Evolutionary conservation across 2,113 vertebrate species (phyloP), one percentile per base, ranked within the genome.

Genomic region (Neodon shergylaensis): DNA sequence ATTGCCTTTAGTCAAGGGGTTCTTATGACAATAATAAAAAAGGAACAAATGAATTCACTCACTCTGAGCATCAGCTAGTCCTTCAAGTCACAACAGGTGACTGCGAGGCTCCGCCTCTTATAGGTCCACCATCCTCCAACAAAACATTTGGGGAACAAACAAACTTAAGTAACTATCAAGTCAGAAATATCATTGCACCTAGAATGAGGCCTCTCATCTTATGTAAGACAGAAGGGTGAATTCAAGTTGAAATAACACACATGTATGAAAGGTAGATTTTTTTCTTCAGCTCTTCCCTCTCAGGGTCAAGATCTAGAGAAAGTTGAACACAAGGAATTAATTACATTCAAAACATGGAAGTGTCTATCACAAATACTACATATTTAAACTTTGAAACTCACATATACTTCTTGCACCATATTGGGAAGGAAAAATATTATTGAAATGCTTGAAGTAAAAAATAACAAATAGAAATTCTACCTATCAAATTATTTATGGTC

Each of bases 401-500:
- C 31, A 14, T 7, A 73, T 72, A 54, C 17, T 81, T 87, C 16
- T 63, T 65, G 49, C 24, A 72, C 82, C 9, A 88, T 85, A 93
- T 84, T 70, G 81, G 24, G 31, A 88, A 58, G 28, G 52, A 5
- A 39, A 94, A 95, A 79, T 81, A 86, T 33, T 88, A 21, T 44
- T 97, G 54, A 93, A 90, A 95, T 52, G 24, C 68, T 91, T 94
- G 4, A 96, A 92, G 72, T 82, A 96, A 95, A 91, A 81, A 36
- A 90, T 89, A 90, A 76, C 42, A 6, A 73, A 42, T 36, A 73
- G 33, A 82, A 94, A 72, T 31, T 88, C 66, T 81, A n/a, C 1
- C 26, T 42, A 54, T 16, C 21, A 91, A 97, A 78, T 78, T 7
- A 14, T 86, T 52, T 39, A 68, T 68, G 22, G 7, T n/a, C 95